These are phyloP conservation scores for Nylanderia fulva DNA, from an alignment of 1,140 invertebrate genomes.

Conservation along the genomic window DNA sequence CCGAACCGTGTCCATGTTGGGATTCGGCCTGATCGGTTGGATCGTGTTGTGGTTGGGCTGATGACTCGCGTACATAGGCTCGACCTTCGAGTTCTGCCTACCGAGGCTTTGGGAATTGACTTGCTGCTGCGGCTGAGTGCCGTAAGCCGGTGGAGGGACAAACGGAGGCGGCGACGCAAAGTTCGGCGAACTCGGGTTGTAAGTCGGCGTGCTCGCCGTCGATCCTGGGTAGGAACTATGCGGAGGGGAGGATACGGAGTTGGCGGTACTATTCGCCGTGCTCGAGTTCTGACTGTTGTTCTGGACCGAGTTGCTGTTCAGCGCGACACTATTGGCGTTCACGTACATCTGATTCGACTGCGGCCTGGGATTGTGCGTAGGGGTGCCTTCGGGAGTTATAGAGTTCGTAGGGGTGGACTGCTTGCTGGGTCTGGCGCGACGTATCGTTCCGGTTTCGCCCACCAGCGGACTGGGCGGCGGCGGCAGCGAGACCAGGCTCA, in stretches of 20 bases:
- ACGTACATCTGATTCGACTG: conserved; percentile 67
- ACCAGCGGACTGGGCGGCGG: conserved; percentile 87
- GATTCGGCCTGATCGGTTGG: conserved; percentile 79
- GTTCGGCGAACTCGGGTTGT: conserved; percentile 75
- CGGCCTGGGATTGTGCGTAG: conserved; percentile 76
- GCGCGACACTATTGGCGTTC: conserved; percentile 45
- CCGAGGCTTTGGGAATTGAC: conserved; percentile 63
- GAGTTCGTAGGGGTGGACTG: conserved; percentile 81
- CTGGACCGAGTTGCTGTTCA: conserved; percentile 54
- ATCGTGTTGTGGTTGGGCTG: conserved; percentile 59
- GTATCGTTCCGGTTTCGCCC: conserved; percentile 85
- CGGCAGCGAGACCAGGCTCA: conserved; percentile 89
- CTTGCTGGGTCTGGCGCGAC: conserved; percentile 83
- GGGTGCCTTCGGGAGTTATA: conserved; percentile 81
- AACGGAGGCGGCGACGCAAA: conserved; percentile 83
- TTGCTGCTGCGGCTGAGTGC: conserved; percentile 74
- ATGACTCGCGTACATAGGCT: conserved; percentile 73
- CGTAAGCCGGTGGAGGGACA: conserved; percentile 84
- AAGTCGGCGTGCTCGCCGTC: conserved; percentile 78
- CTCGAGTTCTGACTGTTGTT: conserved; percentile 63
- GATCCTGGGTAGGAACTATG: conserved; percentile 79
- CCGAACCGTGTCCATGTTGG: conserved; percentile 82
- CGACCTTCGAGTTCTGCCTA: conserved; percentile 77
- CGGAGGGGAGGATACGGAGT: conserved; percentile 73
- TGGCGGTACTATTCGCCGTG: conserved; percentile 52